Base-by-base conservation (phyloP, 2,888 invertebrate species). In the Leucania comma region DNA sequence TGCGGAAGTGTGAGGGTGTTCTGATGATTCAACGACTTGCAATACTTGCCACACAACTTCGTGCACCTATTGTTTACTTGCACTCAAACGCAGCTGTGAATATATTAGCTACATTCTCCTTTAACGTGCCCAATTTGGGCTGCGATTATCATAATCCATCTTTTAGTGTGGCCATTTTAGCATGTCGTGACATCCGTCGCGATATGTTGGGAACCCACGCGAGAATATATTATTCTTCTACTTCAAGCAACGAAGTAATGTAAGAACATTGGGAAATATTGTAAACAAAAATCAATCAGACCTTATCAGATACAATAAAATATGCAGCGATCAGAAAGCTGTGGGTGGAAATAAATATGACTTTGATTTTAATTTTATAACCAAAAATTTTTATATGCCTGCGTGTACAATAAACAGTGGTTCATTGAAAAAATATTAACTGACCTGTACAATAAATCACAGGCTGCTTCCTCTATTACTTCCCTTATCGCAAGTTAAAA, bases 401-500 rank as follows among this genome's bases (percentile, higher is more conserved):
- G 72, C 73, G 68, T 78, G 80, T 78, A 67, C 68, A 81, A 81
- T 81, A 86, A 86, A 87, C 85, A 85, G 81, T 80, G 83, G 79
- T 87, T 86, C 80, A 88, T 88, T 89, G 85, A 87, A 90, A 90
- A 88, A 88, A 87, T 82, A 88, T 86, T 79, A 88, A 88, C 87
- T 89, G 86, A 86, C 83, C 83, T 75, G 71, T 77, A 84, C 89
- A 77, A 90, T 91, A 90, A 91, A 91, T 91, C 90, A 91, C 88
- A 58, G 75, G 60, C 75, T 81, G 87, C 89, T 90, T 89, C 90
- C 89, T 89, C 90, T 88, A 85, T 93, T 92, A 91, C 91, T 92
- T 91, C 87, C 88, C 91, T 94, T 95, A 95, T 95, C 94, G 90
- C 82, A 76, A 85, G 82, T 87, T 89, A 89, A 89, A 92, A 35